A percentile compares a stretch with the other conserved stretches of the same genome.
These are phyloP conservation scores for Merodon equestris DNA, from an alignment of 2,888 invertebrate species.

Conservation along the genomic window DNA sequence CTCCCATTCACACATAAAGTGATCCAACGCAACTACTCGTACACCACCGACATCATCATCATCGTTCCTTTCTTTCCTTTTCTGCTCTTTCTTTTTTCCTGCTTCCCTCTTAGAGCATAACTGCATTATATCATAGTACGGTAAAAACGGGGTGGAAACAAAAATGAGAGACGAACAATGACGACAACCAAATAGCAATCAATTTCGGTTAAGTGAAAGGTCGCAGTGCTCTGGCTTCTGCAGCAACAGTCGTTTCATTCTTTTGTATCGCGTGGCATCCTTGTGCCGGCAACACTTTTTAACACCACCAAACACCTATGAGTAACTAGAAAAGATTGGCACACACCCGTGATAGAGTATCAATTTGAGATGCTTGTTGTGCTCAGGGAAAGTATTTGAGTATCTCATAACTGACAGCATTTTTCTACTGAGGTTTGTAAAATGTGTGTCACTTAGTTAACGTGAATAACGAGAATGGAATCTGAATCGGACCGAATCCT, in stretches of 20 bases:
- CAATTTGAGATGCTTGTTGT: constrained; percentile 56
- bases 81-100: background rate
- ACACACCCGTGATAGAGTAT: constrained; percentile 25
- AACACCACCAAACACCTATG: no score
- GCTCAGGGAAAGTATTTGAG: constrained; percentile 18
- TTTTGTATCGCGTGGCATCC: constrained; percentile 27
- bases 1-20: constrained; percentile 50
- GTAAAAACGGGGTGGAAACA: background rate
- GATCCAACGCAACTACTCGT: constrained; percentile 33
- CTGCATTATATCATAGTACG: constrained; percentile 44
- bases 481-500: constrained; percentile 14
- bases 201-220: constrained; percentile 58
- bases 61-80: constrained; percentile 12
- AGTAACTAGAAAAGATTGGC: constrained; percentile 18
- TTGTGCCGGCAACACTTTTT: constrained; percentile 32
- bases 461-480: constrained; percentile 13
- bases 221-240: no score
- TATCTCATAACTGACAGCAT: constrained; percentile 48
- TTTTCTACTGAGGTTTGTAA: constrained; percentile 24
- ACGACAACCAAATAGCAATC: constrained; percentile 60
- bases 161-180: constrained; percentile 46
- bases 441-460: constrained; percentile 30
- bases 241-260: constrained; percentile 43
- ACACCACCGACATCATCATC: constrained; percentile 14
- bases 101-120: constrained; percentile 29